Base-by-base conservation (phyloP, 2,888 invertebrate species). In the Alloplasta piceator region DNA sequence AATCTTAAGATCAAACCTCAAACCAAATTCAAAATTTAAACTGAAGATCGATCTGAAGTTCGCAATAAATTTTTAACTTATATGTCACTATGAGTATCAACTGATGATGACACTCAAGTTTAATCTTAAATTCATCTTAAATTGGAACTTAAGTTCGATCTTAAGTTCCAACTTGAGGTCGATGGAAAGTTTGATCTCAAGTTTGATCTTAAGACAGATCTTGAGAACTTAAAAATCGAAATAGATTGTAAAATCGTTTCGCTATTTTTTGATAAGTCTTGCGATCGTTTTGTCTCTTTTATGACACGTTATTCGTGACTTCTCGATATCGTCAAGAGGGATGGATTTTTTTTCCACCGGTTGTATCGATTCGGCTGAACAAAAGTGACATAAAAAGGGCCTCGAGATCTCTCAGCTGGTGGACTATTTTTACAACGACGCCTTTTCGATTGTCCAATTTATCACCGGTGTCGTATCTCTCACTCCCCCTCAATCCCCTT, bases 381-480 rank as follows among this genome's bases (percentile, higher is more conserved):
- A 74, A 70, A 74, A 81, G 38, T 70, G 73, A 81, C 77, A 78
- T 74, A 78, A 74, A 71, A 52, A 14, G 26, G 9, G 52, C 41
- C 14, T 12, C 26, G 72, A 26, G 50, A 52, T 5, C 52, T 60
- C 72, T 72, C 48, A 56, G 77, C 70, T 70, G 77, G 67, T 80
- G 67, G 58, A 46, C 14, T 16, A 74, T 77, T 77, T 78, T 77
- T 70, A 60, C 9, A 39, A n/a, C 61, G 55, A 14, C 26, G 39
- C 55, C 67, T 67, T 75, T 67, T 61, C 81, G 61, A 71, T 66
- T 74, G 63, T 75, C 66, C 67, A 79, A 82, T 82, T 79, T 82
- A 82, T 82, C 82, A 82, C 79, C 68, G 56, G 60, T 82, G 84
- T 83, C 86, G 84, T 72, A 74, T 79, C 80, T 78, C 82, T 79